Evolutionary conservation across 2,113 vertebrate genomes (phyloP).

Genomic region (Oostethus manadensis): DNA sequence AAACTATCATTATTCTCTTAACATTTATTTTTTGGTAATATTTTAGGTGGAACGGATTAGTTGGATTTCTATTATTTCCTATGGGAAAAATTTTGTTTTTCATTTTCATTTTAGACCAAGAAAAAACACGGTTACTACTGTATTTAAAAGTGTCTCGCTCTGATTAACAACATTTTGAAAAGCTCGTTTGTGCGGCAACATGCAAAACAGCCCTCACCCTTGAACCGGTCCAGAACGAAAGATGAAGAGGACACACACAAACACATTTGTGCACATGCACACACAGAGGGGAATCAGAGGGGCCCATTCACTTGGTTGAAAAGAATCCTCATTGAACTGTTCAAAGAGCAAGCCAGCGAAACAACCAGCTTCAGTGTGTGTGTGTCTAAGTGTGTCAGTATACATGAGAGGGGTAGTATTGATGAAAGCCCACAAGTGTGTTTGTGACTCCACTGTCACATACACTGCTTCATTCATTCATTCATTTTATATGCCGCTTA

Average conservation of each 20-base stretch:
- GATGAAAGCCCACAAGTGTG: constrained; percentile 41
- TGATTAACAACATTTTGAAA: constrained; percentile 25
- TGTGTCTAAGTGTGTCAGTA: neutral
- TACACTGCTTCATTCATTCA: no score
- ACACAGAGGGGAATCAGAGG: constrained; percentile 53
- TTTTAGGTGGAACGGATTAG: no score
- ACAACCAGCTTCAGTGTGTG: constrained; percentile 51
- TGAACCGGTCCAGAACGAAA: constrained; percentile 58
- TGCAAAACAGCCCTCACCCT: constrained; percentile 59
- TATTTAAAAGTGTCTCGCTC: constrained; percentile 21
- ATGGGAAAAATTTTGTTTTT: no score
- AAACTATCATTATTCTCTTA: no score
- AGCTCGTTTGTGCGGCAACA: constrained; percentile 41
- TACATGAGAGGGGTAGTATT: constrained; percentile 21
- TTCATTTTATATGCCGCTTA: no score
- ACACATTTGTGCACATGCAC: constrained; percentile 20
- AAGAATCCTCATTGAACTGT: constrained; percentile 59
- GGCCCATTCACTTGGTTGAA: constrained; percentile 61
- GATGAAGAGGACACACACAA: constrained; percentile 52
- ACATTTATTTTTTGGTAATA: no score
- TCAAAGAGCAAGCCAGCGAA: constrained; percentile 55
- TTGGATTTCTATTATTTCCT: no score
- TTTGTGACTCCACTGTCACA: constrained; percentile 24
- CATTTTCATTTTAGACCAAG: no score
- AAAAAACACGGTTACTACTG: neutral